Evolutionary conservation across 2,888 invertebrate species (phyloP).

Genomic region (Malthinus flaveolus): DNA sequence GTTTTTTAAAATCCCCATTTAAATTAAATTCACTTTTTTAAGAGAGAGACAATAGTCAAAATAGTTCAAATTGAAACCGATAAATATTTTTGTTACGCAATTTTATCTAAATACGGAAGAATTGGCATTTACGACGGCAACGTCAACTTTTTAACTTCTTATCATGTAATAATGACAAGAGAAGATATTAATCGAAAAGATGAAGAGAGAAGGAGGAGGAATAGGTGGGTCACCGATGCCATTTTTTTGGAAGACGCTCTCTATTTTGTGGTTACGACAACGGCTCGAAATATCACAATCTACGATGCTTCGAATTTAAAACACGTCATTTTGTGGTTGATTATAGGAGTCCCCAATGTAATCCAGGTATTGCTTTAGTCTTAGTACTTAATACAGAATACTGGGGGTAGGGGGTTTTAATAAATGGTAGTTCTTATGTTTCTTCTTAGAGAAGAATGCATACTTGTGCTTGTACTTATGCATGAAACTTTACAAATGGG

Average conservation of each 20-base stretch:
- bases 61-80: slow-evolving; percentile 61
- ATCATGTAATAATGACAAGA: slow-evolving; percentile 59
- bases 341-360: slow-evolving; percentile 61
- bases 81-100: slow-evolving; percentile 64
- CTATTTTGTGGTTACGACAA: slow-evolving; percentile 59
- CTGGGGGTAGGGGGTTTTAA: too few species aligned
- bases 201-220: slow-evolving; percentile 53
- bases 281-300: slow-evolving; percentile 63
- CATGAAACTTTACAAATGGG: background rate
- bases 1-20: background rate
- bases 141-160: slow-evolving; percentile 58
- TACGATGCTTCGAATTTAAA: slow-evolving; percentile 63
- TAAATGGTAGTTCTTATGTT: too few species aligned
- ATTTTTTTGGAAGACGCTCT: slow-evolving; percentile 61
- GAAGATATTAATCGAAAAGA: slow-evolving; percentile 54
- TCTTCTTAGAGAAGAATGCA: too few species aligned
- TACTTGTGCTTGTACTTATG: too few species aligned
- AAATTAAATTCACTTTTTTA: slow-evolving; percentile 36
- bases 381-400: too few species aligned
- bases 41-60: slow-evolving; percentile 64
- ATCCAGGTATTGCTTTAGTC: too few species aligned
- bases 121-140: slow-evolving; percentile 64
- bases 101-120: slow-evolving; percentile 62
- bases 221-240: slow-evolving; percentile 67
- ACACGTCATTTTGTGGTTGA: slow-evolving; percentile 61